These are phyloP conservation scores for Emydocephalus ijimae DNA, from an alignment of 2,113 vertebrate genomes.

Conservation along the genomic window DNA sequence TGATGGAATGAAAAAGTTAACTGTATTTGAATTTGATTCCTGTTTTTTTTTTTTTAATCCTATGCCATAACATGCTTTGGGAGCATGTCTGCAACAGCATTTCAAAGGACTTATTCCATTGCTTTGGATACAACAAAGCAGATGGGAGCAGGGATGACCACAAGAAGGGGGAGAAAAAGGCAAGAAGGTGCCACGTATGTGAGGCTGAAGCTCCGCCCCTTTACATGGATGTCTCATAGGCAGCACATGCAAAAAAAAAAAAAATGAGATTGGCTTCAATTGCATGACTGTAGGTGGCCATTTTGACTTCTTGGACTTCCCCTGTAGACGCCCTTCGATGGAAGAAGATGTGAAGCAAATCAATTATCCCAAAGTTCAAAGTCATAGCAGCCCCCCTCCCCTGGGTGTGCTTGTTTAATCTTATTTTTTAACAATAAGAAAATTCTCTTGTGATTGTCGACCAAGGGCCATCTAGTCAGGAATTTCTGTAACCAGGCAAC, in stretches of 20 bases:
- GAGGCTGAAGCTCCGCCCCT: background rate
- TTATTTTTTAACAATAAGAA: background rate
- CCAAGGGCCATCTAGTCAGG: background rate
- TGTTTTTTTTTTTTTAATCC: background rate
- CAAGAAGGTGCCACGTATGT: background rate
- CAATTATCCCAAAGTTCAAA: background rate
- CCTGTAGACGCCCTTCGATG: background rate
- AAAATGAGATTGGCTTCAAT: background rate
- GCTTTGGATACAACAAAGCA: background rate
- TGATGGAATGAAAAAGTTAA: background rate
- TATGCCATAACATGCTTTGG: fast-evolving
- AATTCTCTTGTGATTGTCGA: background rate
- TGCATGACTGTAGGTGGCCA: background rate
- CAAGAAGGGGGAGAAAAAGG: background rate
- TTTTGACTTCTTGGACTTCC: background rate
- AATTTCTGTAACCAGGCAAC: background rate
- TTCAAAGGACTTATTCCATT: fast-evolving
- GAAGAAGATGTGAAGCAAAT: background rate
- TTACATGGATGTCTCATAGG: background rate
- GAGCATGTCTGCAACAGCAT: background rate
- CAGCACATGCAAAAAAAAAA: background rate
- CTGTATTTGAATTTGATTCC: background rate
- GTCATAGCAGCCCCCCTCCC: background rate
- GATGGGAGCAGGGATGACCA: background rate
- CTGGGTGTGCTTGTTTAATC: background rate